Percentiles rank a stretch among this genome's conserved stretches.
phyloP scores from a whole-genome alignment of 1,140 invertebrate species.

The Drosophila azteca region DNA sequence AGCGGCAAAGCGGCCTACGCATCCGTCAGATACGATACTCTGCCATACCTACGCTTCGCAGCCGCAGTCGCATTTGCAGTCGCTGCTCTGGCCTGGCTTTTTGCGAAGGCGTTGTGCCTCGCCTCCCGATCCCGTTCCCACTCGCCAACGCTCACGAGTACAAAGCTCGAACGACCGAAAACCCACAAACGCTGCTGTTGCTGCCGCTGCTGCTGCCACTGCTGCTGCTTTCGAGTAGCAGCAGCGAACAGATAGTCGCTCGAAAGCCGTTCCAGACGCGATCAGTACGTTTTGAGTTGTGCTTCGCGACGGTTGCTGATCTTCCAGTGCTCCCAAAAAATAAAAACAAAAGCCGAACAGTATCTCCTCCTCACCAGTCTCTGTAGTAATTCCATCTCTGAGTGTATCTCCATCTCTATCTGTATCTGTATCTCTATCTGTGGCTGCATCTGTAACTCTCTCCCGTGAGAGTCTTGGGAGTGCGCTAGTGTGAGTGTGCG shows the following conservation, averaged over 20 bases:
- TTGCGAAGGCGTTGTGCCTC: constrained; percentile 62
- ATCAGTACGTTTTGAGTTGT: constrained; percentile 83
- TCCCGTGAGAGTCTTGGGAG: constrained; percentile 8
- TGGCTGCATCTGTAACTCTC: constrained; percentile 35
- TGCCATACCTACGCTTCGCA: constrained; percentile 57
- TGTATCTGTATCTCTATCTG: constrained; percentile 19
- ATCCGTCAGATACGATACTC: constrained; percentile 56
- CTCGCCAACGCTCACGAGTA: constrained; percentile 32
- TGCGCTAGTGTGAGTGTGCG: constrained; percentile 36
- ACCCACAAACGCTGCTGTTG: constrained; percentile 45
- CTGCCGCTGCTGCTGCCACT: constrained; percentile 41
- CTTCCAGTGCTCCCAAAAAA: constrained; percentile 64
- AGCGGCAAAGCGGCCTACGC: constrained; percentile 59
- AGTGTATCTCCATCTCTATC: constrained; percentile 43
- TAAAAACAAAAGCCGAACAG: constrained; percentile 41
- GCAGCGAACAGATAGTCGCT: constrained; percentile 69
- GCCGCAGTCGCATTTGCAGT: constrained; percentile 8
- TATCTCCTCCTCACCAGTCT: constrained; percentile 36
- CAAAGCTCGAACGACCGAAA: constrained; percentile 16
- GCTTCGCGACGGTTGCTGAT: constrained; percentile 80
- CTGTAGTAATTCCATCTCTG: constrained; percentile 34
- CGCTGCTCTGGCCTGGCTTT: constrained; percentile 38
- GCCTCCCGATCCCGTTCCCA: constrained; percentile 49
- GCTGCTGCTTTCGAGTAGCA: constrained; percentile 35
- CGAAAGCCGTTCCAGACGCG: constrained; percentile 76